Evolutionary conservation across 2,797 vertebrate genomes (phyloP), one percentile per base, ranked within the genome.

Genomic region (Neosilurus hyrtlii): DNA sequence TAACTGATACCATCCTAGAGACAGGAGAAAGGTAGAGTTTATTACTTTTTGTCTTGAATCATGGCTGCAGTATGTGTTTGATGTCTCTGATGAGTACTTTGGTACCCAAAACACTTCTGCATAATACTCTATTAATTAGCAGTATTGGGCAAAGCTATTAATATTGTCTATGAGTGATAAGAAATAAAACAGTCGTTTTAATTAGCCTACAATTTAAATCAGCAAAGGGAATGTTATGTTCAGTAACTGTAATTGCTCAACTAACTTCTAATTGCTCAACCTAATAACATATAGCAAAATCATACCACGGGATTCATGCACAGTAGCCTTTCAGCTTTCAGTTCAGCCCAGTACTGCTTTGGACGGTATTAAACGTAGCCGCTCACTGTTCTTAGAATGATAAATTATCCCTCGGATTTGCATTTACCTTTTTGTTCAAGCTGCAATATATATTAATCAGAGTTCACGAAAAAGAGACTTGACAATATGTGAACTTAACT

Each of bases 141-240:
- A 49, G 35, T 84, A 76, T 83, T 80, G 63, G 54, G 61, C 75
- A 83, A 86, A 73, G 72, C 59, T 73, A 85, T 85, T 63, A 86
- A 79, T 75, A 79, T 74, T 37, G 66, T 80, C 43, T 81, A 51
- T 76, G 51, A 63, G 10, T 54, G 77, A 62, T 26, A 16, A 51
- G 70, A 72, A 76, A 70, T 70, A 79, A 79, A 82, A 35, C 5
- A 16, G 75, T 84, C 43, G 16, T 51, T 81, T 49, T 70, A n/a
- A 79, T 84, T 83, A 54, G 75, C 72, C 75, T 43, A 30, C 57
- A 84, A 16, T 43, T 83, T 83, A 63, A 75, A 83, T 85, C 37
- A 71, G 35, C 79, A 68, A 81, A 78, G 61, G 52, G 65, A 67
- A 67, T 81, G 62, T 37, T 81, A 62, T n/a, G 10, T 85, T 79